Percentiles rank a stretch among this genome's conserved stretches.
phyloP scores from a whole-genome alignment of 1,140 invertebrate species.

The Drosophila ercepeae region DNA sequence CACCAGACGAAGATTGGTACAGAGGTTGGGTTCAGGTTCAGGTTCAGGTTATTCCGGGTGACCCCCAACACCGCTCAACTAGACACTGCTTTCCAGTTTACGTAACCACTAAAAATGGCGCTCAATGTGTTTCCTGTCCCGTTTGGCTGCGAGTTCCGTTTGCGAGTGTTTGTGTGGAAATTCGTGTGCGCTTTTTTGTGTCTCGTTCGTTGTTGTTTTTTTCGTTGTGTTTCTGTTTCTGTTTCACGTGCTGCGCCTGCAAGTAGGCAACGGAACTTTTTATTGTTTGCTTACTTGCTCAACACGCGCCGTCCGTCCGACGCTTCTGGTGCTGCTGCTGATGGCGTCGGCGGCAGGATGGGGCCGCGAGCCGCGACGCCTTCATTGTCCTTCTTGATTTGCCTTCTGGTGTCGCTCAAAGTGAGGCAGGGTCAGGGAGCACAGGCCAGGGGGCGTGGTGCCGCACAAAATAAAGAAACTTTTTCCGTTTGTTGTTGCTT shows the following conservation, averaged over 20 bases:
- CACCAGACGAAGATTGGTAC: background rate
- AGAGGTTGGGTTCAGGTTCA: background rate
- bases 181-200: conserved; percentile 14
- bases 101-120: conserved; percentile 70
- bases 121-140: conserved; percentile 44
- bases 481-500: conserved; percentile 59
- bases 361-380: conserved; percentile 43
- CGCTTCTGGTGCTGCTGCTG: conserved; percentile 1
- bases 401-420: conserved; percentile 43
- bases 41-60: conserved; percentile 7
- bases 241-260: conserved; percentile 34
- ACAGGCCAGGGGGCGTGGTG: conserved; percentile 16
- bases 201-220: conserved; percentile 4
- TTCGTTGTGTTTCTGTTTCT: conserved; percentile 7
- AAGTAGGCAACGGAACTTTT: conserved; percentile 63
- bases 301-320: conserved; percentile 53
- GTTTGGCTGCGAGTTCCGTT: conserved; percentile 26
- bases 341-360: conserved; percentile 37
- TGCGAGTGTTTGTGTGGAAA: conserved; percentile 13
- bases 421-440: background rate
- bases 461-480: conserved; percentile 50
- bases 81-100: conserved; percentile 66
- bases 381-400: conserved; percentile 74
- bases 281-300: conserved; percentile 80
- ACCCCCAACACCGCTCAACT: conserved; percentile 28